Evolutionary conservation across 2,113 vertebrate genomes (phyloP).

Genomic region (Aix galericulata): DNA sequence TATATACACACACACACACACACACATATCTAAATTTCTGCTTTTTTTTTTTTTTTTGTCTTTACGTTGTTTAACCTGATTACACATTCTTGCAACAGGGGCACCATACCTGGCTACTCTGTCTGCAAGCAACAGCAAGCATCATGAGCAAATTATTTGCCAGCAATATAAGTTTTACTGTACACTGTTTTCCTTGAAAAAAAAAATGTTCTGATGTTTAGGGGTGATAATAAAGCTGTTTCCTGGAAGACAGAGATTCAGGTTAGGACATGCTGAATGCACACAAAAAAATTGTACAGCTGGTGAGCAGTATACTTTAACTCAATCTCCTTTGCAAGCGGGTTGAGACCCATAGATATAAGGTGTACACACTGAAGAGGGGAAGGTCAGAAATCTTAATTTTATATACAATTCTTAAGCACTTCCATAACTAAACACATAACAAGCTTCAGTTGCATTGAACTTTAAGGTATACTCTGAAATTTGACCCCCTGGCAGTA

Average conservation of each 20-base stretch:
- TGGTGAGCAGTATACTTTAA: background rate
- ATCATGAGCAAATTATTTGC: background rate
- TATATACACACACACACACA: too few relatives aligned
- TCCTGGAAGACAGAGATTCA: background rate
- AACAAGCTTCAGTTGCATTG: background rate
- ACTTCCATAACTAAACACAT: background rate
- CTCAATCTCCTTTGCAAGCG: background rate
- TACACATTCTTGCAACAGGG: background rate
- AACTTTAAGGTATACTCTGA: background rate
- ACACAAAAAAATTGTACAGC: background rate
- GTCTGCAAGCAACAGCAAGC: background rate
- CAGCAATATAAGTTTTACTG: background rate
- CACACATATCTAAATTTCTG: background rate
- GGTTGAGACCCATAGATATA: background rate
- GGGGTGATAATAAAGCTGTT: background rate
- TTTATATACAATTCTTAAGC: background rate
- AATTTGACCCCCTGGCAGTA: background rate
- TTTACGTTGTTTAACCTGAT: background rate
- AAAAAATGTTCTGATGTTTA: background rate
- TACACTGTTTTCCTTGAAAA: background rate
- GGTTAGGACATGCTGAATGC: fast-evolving
- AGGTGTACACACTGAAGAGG: fast-evolving
- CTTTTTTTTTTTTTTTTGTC: background rate
- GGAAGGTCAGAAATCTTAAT: background rate
- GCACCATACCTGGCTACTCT: too few relatives aligned